These are phyloP conservation scores for Metallyticus violacea DNA, from an alignment of 2,888 invertebrate genomes.

Conservation along the genomic window DNA sequence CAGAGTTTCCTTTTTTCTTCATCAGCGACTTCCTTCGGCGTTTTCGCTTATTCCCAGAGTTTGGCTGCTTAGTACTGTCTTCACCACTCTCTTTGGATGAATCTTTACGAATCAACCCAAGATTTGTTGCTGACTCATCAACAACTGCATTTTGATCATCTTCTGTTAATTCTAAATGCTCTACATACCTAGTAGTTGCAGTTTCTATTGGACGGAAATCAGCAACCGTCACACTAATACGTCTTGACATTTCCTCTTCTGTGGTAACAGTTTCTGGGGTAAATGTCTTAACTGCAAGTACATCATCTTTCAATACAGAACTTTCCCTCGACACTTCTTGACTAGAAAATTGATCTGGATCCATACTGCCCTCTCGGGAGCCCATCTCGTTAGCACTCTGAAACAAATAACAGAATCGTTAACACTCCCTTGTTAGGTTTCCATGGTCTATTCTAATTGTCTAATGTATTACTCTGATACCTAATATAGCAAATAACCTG, in stretches of 20 bases:
- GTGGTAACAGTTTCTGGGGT: slow-evolving; percentile 54
- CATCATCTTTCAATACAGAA: neutral
- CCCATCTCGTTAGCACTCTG: neutral
- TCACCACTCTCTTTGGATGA: slow-evolving; percentile 14
- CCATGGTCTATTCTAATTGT: too few relatives aligned
- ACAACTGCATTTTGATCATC: slow-evolving; percentile 35
- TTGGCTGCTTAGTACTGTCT: slow-evolving; percentile 10
- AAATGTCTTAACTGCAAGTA: slow-evolving; percentile 49
- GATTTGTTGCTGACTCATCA: neutral
- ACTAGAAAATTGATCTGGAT: neutral
- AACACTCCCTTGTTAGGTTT: too few relatives aligned
- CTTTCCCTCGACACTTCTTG: neutral
- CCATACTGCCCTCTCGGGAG: neutral
- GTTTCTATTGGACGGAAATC: slow-evolving; percentile 58
- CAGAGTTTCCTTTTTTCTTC: slow-evolving; percentile 63
- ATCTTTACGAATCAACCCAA: neutral
- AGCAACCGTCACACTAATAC: slow-evolving; percentile 59
- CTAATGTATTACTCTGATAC: too few relatives aligned
- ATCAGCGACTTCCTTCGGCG: slow-evolving; percentile 74
- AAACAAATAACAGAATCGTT: too few relatives aligned
- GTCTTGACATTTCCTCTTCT: slow-evolving; percentile 52
- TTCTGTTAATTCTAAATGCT: slow-evolving; percentile 43
- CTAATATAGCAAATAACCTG: too few relatives aligned
- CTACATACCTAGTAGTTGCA: slow-evolving; percentile 10
- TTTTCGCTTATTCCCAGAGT: slow-evolving; percentile 60